Evolutionary conservation across 1,140 invertebrate species (phyloP), one percentile per base, ranked within the genome.

Genomic region (Stegodyphus mimosarum): DNA sequence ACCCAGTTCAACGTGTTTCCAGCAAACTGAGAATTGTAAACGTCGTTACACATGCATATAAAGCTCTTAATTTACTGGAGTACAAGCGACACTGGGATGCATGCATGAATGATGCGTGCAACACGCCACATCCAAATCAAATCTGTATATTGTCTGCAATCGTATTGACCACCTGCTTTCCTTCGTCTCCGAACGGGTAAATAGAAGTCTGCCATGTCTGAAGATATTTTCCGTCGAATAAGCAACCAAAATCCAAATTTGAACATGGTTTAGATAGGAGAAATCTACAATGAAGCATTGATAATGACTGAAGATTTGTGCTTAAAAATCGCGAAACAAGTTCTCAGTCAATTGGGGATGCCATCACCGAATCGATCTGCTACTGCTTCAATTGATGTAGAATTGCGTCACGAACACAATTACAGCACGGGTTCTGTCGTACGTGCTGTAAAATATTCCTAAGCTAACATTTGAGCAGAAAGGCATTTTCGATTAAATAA

Each of bases 91-190:
- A 33, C 33, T 33, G 33, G 3, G 33, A 33, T 33, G 33, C 33
- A 33, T 33, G 3, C 33, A 33, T 3, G 33, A 33, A 33, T 33
- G 3, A 60, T 15, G 1, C 55, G 55, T 60, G 55, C 55, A 60
- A 9, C 1, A 70, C 67, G 6, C 1, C 67, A 7, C 67, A 48
- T 33, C 89, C 89, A 88, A 78, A 89, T 18, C 88, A 91, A 89
- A 89, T 92, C 77, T 88, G 89, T 55, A 87, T 88, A 87, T 89
- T 91, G 88, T 91, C 89, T 89, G 80, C 89, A 77, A 89, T 90
- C 88, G 89, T 89, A 86, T 89, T 90, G 87, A 86, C 89, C 33
- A 48, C 55, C 15, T 60, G 1, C 15, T 60, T 60, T 60, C 15
- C 55, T 60, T 60, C 55, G 5, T 60, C 9, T 2, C 15, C 55